phyloP scores from a whole-genome alignment of 1,140 invertebrate genomes.

The Sinonovacula constricta region DNA sequence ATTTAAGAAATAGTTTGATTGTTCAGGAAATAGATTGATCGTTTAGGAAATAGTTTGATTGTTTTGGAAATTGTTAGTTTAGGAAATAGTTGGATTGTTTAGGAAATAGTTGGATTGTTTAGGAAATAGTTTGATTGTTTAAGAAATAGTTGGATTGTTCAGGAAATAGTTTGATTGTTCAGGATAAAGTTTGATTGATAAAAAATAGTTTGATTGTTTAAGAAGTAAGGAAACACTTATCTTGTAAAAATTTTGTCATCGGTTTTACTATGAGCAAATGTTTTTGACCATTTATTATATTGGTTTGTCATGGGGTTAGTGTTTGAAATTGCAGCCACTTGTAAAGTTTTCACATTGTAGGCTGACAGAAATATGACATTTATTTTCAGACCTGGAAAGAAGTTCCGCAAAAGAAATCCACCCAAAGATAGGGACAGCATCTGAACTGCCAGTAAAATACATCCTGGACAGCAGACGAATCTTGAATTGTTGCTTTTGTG shows the following conservation, averaged over 20 bases:
- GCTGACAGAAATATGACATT: background rate
- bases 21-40: no score
- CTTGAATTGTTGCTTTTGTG: no score
- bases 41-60: background rate
- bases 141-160: no score
- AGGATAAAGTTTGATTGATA: background rate
- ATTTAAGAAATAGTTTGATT: background rate
- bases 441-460: no score
- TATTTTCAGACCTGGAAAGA: slow-evolving; percentile 42
- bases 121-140: no score
- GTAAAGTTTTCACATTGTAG: no score
- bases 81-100: background rate
- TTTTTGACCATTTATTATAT: background rate
- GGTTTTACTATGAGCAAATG: background rate
- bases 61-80: background rate
- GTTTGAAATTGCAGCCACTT: background rate
- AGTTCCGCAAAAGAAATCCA: slow-evolving; percentile 37
- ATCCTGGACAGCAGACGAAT: no score
- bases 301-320: background rate
- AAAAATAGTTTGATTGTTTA: background rate
- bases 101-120: background rate
- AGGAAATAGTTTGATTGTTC: background rate
- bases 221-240: background rate
- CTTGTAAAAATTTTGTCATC: background rate
- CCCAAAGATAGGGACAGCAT: slow-evolving; percentile 47